Base-by-base conservation (phyloP, 2,888 invertebrate species). In the Ormyrus thymus region DNA sequence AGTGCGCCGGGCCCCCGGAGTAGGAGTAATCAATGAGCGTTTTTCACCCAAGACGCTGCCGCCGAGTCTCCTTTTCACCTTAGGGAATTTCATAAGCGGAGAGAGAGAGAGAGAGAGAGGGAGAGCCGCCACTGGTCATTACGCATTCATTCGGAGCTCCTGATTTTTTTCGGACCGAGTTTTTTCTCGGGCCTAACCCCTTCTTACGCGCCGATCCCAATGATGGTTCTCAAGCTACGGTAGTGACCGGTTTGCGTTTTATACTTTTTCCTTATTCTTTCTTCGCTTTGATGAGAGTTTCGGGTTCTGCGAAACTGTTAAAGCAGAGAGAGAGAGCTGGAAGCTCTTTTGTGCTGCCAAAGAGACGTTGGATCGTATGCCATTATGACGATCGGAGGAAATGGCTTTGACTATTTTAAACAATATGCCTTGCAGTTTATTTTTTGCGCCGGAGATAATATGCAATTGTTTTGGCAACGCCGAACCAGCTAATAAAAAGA, bases 161-260 rank as follows among this genome's bases (percentile, higher is more conserved):
- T 46, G 46, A 13, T 61, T 55, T 53, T 51, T 66, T 71, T 51
- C 15, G 29, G 29, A 29, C 29, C 48, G 10, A 11, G 13, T 71
- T 50, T 62, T 62, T 71, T 50, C 59, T 11, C 8, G 6, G 43
- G 70, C 29, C 58, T 64, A 65, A 73, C 65, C 75, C 68, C 75
- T 75, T 68, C 53, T 69, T 68, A 15, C 50, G 58, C 29, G 43
- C 65, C 58, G 65, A 29, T 29, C 29, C 29, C 29, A 50, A 65
- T 65, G 74, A 74, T 13, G 74, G 74, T 58, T 74, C 74, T 74
- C 65, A 74, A 74, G 50, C 73, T 64, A 64, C 55, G 10, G 13
- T 4, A 50, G 48, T 76, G 76, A 68, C 76, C 69, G 76, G 76
- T 76, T 76, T 69, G n/a, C 59, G 29, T 13, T 45, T 58, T 56